Evolutionary conservation across 2,113 vertebrate genomes (phyloP).

Genomic region (Phodopus roborovskii): DNA sequence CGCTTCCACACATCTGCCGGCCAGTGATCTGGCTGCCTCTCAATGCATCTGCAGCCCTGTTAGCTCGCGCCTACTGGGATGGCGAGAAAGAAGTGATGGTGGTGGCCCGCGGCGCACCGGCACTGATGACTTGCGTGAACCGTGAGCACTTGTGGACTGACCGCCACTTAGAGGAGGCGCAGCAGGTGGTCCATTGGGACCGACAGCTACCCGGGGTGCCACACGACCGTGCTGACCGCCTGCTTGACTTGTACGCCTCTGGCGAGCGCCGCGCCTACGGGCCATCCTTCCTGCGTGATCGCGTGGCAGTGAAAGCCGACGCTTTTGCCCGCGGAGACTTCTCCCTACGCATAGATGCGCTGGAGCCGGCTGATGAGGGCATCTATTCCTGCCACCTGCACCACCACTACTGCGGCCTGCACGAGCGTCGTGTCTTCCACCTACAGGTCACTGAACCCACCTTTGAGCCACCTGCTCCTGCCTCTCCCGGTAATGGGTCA

Average conservation of each 20-base stretch:
- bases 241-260: conserved; percentile 95
- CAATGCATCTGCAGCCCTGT: conserved; percentile 82
- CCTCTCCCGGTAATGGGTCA: conserved; percentile 82
- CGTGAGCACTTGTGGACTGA: conserved; percentile 92
- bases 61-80: conserved; percentile 89
- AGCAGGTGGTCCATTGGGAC: conserved; percentile 98
- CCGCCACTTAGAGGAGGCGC: conserved; percentile 92
- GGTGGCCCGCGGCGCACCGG: conserved; percentile 87
- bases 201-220: conserved; percentile 91
- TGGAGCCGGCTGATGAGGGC: conserved; percentile 91
- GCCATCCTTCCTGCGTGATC: conserved; percentile 89
- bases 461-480: background rate
- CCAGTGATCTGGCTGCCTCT: background rate
- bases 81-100: conserved; percentile 93
- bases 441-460: conserved; percentile 86
- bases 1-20: rapidly evolving
- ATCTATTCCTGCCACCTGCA: conserved; percentile 97
- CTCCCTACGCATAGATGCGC: conserved; percentile 86
- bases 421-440: conserved; percentile 93
- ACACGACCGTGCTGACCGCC: conserved; percentile 93
- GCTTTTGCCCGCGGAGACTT: conserved; percentile 95
- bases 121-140: conserved; percentile 92
- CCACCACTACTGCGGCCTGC: conserved; percentile 97
- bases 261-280: conserved; percentile 95
- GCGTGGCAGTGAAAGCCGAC: conserved; percentile 90